phyloP scores from a whole-genome alignment of 2,113 vertebrate genomes.

The Brevimyrus niger region DNA sequence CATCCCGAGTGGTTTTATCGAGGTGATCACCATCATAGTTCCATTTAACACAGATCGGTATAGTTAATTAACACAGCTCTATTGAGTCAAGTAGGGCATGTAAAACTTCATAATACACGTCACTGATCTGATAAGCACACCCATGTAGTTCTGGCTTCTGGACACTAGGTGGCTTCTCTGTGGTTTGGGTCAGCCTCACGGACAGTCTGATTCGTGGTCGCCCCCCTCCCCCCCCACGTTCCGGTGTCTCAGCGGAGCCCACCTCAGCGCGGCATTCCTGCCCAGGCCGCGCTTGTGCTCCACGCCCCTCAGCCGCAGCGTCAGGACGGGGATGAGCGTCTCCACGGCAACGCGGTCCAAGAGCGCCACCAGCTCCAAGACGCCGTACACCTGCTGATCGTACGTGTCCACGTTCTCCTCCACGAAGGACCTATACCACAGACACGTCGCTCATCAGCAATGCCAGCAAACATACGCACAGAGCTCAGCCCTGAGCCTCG shows the following conservation, averaged over 20 bases:
- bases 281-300: conserved; percentile 87
- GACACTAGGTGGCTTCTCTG: not conserved
- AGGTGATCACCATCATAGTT: not conserved
- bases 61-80: not conserved
- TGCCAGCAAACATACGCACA: not conserved
- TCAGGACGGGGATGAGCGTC: conserved; percentile 72
- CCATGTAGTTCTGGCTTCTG: not conserved
- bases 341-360: conserved; percentile 66
- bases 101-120: not conserved
- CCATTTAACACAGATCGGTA: not conserved
- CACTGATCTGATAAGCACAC: not conserved
- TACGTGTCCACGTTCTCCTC: conserved; percentile 73
- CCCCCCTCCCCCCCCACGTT: not conserved
- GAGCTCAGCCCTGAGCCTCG: not conserved
- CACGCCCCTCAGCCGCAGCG: conserved; percentile 69
- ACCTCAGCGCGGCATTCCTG: conserved; percentile 78
- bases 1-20: not conserved
- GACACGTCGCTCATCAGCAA: conserved; percentile 23
- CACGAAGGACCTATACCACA: conserved; percentile 73
- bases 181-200: not conserved
- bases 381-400: conserved; percentile 70
- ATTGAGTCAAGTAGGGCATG: not conserved
- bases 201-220: not conserved
- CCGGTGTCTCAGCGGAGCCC: not conserved
- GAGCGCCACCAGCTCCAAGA: conserved; percentile 72